Evolutionary conservation across 2,888 invertebrate species (phyloP).

Genomic region (Sarcophaga variegata): DNA sequence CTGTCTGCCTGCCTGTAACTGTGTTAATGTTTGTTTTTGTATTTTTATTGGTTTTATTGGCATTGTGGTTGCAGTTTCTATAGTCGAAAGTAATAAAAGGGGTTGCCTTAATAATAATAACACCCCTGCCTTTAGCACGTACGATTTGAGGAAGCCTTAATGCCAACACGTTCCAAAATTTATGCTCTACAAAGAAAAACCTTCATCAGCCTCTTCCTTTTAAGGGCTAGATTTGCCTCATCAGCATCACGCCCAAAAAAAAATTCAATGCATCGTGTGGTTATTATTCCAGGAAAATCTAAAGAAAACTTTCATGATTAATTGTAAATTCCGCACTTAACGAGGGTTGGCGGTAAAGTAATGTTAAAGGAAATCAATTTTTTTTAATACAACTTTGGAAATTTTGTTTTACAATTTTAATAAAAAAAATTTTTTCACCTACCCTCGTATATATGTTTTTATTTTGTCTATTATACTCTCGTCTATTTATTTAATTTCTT

Average conservation of each 20-base stretch:
- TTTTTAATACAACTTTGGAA: no score
- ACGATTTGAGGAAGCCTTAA: slow-evolving; percentile 19
- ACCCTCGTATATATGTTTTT: slow-evolving; percentile 2
- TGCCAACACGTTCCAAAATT: slow-evolving; percentile 24
- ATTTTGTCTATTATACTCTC: neutral
- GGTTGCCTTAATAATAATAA: slow-evolving; percentile 47
- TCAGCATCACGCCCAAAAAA: slow-evolving; percentile 5
- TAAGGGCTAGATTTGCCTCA: neutral
- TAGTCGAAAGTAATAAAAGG: slow-evolving; percentile 13
- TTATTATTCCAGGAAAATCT: neutral
- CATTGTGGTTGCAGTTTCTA: neutral
- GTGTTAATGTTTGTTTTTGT: slow-evolving; percentile 18
- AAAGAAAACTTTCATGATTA: slow-evolving; percentile 4
- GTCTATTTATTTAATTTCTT: neutral
- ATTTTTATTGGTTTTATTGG: slow-evolving; percentile 2
- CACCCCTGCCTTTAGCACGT: slow-evolving; percentile 59
- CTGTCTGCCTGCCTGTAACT: neutral
- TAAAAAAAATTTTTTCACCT: neutral
- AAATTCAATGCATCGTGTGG: slow-evolving; percentile 4
- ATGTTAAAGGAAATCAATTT: neutral
- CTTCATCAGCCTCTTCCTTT: slow-evolving; percentile 10
- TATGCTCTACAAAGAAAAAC: neutral
- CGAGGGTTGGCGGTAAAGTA: neutral
- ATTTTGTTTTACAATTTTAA: no score
- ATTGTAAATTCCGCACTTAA: neutral